Base-by-base conservation (phyloP, 2,888 invertebrate species). In the Penaeus monodon region DNA sequence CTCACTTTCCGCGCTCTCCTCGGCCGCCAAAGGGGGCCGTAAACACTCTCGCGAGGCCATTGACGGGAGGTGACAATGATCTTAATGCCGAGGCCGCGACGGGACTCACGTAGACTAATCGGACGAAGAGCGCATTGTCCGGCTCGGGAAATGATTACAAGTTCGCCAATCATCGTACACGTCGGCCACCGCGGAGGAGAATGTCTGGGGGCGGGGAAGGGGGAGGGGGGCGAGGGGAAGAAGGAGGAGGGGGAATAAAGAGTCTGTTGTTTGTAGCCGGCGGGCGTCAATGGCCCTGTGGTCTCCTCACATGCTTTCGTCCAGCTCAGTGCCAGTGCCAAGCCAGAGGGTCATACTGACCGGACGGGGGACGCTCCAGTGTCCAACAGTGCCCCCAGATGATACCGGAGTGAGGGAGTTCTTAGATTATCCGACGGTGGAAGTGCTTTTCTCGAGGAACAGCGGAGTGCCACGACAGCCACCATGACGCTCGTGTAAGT, bases 231-330 rank as follows among this genome's bases (percentile, higher is more conserved):
- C 0, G 44, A 10, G 44, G 70, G 70, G 33, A 29, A 29, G 70
- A 29, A 70, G 70, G n/a, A 10, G 70, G n/a, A 70, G 85, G 64
- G 85, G 80, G 85, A 80, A 85, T 79, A 85, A 80, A 85, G 85
- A 64, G 76, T 38, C 85, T 85, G 85, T 85, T 85, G 80, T 85
- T 85, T 74, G 63, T 38, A 77, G 80, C 80, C 73, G 44, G 64
- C 57, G 80, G 85, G 85, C 85, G 85, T 85, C 85, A 85, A 85
- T 85, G 85, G 85, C 85, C 85, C 85, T 78, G 49, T 76, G 79
- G 85, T 57, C 80, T 65, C 78, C 73, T 84, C 84, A 80, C 85
- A 73, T 79, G 80, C 80, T 85, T 85, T 85, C 80, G 79, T 70
- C 80, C 82, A 63, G 73, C 44, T n/a, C 29, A 73, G 73, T 79